Conservation (phyloP, 2,888 invertebrate genomes). For the Lobophora halterata region DNA sequence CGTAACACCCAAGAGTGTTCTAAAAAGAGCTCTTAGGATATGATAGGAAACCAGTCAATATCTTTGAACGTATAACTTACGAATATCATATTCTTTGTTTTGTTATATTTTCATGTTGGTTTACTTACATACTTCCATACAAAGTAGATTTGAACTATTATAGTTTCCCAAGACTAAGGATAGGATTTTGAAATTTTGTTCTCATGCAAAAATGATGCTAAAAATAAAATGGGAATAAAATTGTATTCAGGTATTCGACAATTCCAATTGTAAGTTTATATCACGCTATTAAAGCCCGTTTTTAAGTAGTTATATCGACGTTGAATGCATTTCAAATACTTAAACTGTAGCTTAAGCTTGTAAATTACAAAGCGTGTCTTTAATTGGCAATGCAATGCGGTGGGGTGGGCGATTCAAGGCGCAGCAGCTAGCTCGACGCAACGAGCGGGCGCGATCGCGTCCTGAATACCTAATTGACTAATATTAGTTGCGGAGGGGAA, state of each 20-base stretch:
- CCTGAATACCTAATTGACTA: conserved; percentile 79
- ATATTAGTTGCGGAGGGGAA: conserved; percentile 73
- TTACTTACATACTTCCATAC: conserved; percentile 2
- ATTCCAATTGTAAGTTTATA: no score
- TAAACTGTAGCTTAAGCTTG: conserved; percentile 18
- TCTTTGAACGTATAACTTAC: conserved; percentile 23
- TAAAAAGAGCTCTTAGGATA: conserved; percentile 69
- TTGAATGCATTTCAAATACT: no score
- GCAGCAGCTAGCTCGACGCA: conserved; percentile 53
- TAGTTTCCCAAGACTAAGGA: no score
- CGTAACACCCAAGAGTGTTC: conserved; percentile 75
- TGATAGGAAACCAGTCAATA: conserved; percentile 42
- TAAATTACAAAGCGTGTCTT: conserved; percentile 32
- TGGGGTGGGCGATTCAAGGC: conserved; percentile 34
- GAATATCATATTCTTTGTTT: conserved; percentile 29
- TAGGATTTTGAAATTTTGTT: background rate
- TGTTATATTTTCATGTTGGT: conserved; percentile 12
- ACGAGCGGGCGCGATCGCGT: conserved; percentile 63
- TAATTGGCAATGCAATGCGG: conserved; percentile 48
- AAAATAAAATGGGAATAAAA: no score
- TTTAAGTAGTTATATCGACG: no score
- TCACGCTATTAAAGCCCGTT: no score
- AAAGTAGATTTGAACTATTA: no score
- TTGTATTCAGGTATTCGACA: no score
- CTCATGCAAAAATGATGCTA: no score